Percentiles rank a stretch among this genome's conserved stretches.
phyloP scores from a whole-genome alignment of 2,797 vertebrate species.

The Molossus alvarezi region DNA sequence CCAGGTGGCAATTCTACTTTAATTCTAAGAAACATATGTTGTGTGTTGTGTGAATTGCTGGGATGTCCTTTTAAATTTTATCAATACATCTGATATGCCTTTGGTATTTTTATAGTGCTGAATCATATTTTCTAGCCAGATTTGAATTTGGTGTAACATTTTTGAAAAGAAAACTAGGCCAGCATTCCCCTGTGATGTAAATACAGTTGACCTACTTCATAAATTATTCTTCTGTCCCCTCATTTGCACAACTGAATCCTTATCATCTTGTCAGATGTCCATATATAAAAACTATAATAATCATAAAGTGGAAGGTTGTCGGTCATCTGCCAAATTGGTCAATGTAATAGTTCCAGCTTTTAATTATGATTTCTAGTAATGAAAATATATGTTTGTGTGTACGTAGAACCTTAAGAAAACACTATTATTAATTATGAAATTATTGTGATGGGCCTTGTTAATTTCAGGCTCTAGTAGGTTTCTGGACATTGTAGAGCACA shows the following conservation, averaged over 20 bases:
- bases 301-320: not conserved
- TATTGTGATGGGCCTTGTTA: not conserved
- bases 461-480: not conserved
- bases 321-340: not conserved
- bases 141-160: slow-evolving; percentile 66
- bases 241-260: slow-evolving; percentile 24
- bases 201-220: slow-evolving; percentile 53
- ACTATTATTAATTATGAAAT: not conserved
- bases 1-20: slow-evolving; percentile 57
- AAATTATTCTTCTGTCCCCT: slow-evolving; percentile 34
- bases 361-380: not conserved
- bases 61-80: slow-evolving; percentile 70
- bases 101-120: slow-evolving; percentile 52
- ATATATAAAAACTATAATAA: slow-evolving; percentile 24
- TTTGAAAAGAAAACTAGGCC: slow-evolving; percentile 64
- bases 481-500: not conserved
- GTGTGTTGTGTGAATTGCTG: slow-evolving; percentile 48
- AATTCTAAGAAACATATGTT: slow-evolving; percentile 60
- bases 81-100: slow-evolving; percentile 16
- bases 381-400: not conserved
- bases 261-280: slow-evolving; percentile 9
- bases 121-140: slow-evolving; percentile 65
- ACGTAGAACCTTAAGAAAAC: not conserved
- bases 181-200: slow-evolving; percentile 6
- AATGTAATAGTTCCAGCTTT: not conserved